Conservation (phyloP, 2,113 vertebrate genomes). For the Carassius auratus region DNA sequence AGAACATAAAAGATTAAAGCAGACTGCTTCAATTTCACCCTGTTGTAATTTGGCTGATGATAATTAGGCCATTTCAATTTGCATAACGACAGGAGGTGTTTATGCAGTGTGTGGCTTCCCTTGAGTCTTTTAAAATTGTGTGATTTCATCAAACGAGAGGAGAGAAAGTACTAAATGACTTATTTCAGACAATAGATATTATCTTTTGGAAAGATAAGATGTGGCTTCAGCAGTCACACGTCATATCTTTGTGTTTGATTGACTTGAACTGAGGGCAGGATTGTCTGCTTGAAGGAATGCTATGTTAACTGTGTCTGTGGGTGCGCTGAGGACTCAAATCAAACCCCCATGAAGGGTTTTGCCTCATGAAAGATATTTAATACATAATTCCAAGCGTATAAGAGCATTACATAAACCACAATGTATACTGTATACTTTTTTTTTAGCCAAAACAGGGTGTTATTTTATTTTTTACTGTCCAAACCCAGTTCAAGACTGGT, state of each 20-base stretch:
- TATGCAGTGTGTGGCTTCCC: constrained; percentile 37
- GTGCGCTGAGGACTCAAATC: neutral
- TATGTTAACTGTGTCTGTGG: neutral
- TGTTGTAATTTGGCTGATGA: constrained; percentile 51
- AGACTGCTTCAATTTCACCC: constrained; percentile 42
- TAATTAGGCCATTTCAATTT: constrained; percentile 69
- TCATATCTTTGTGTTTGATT: constrained; percentile 62
- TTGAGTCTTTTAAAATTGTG: constrained; percentile 47
- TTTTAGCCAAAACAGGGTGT: neutral
- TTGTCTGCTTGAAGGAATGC: neutral
- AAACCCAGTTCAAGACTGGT: neutral
- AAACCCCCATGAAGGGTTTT: neutral
- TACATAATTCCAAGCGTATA: neutral
- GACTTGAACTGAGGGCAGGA: neutral
- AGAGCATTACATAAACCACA: neutral
- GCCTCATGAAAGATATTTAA: neutral
- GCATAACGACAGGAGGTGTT: constrained; percentile 37
- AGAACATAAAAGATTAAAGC: constrained; percentile 20
- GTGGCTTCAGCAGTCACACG: constrained; percentile 60
- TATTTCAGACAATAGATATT: constrained; percentile 59
- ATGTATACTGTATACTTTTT: too few species aligned
- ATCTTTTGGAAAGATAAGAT: constrained; percentile 55
- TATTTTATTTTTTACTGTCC: neutral
- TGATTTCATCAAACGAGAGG: constrained; percentile 51
- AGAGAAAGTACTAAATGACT: constrained; percentile 29